Conservation (phyloP, 1,140 invertebrate species). For the Arctopsyche grandis region DNA sequence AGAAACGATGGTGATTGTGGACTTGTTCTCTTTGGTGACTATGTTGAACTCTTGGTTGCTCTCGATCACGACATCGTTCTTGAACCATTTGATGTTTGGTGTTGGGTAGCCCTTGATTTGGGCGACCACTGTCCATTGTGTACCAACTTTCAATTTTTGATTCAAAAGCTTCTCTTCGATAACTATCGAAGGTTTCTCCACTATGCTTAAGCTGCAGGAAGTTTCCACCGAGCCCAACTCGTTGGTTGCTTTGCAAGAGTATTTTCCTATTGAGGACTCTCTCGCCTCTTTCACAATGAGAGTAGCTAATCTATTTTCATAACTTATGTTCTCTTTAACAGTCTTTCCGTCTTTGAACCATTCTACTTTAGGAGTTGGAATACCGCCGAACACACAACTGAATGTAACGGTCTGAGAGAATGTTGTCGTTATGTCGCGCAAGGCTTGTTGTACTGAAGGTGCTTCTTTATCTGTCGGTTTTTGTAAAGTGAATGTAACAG, state of each 20-base stretch:
- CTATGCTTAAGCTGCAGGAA: conserved; percentile 71
- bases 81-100: conserved; percentile 74
- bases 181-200: conserved; percentile 73
- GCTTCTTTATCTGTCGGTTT: conserved; percentile 66
- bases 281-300: conserved; percentile 74
- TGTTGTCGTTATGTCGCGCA: conserved; percentile 70
- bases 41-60: conserved; percentile 67
- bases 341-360: conserved; percentile 77
- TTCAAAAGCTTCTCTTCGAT: conserved; percentile 70
- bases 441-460: conserved; percentile 71
- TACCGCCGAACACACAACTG: conserved; percentile 81
- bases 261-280: conserved; percentile 73
- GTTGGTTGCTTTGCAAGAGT: conserved; percentile 79
- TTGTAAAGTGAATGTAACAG: conserved; percentile 68
- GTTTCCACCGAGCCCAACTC: conserved; percentile 77
- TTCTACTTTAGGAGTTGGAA: conserved; percentile 82
- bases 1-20: conserved; percentile 72
- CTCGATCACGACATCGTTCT: conserved; percentile 68
- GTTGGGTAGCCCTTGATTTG: conserved; percentile 73
- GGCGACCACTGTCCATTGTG: conserved; percentile 72
- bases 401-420: conserved; percentile 73
- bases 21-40: conserved; percentile 68
- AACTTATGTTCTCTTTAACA: conserved; percentile 70
- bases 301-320: conserved; percentile 79
- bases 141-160: conserved; percentile 71